phyloP scores from a whole-genome alignment of 2,888 invertebrate species.

The Cryptocephalus primarius region DNA sequence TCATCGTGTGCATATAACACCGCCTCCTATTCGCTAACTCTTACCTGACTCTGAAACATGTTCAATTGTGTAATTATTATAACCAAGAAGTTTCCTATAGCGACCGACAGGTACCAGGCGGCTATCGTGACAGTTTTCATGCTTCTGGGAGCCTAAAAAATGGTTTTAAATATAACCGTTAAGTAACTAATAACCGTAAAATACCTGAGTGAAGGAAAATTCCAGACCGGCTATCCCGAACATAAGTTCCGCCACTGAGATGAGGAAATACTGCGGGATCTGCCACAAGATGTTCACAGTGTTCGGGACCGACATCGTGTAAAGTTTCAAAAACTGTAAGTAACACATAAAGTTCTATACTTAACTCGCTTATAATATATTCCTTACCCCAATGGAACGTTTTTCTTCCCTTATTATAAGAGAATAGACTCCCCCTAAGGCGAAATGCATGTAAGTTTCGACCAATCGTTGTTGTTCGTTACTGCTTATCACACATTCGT shows the following conservation, averaged over 20 bases:
- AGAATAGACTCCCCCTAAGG: slow-evolving; percentile 46
- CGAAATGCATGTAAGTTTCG: slow-evolving; percentile 24
- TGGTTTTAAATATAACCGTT: not conserved
- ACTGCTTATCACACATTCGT: slow-evolving; percentile 24
- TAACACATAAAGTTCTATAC: slow-evolving; percentile 4
- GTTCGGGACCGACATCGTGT: slow-evolving; percentile 53
- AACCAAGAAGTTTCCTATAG: slow-evolving; percentile 70
- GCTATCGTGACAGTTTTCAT: slow-evolving; percentile 81
- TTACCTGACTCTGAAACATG: slow-evolving; percentile 53
- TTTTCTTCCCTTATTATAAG: slow-evolving; percentile 37
- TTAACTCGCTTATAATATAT: not conserved
- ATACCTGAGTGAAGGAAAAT: slow-evolving; percentile 71
- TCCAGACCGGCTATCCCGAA: slow-evolving; percentile 74
- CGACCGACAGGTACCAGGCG: slow-evolving; percentile 73
- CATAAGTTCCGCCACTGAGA: slow-evolving; percentile 73
- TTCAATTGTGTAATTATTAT: slow-evolving; percentile 59
- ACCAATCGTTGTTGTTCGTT: slow-evolving; percentile 16
- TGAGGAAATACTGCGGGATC: slow-evolving; percentile 67
- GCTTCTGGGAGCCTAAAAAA: slow-evolving; percentile 57
- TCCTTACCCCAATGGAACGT: slow-evolving; percentile 32
- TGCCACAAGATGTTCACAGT: slow-evolving; percentile 61
- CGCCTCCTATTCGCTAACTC: too few relatives aligned
- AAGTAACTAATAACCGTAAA: not conserved
- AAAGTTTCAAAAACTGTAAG: slow-evolving; percentile 42
- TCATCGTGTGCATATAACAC: too few relatives aligned